phyloP scores from a whole-genome alignment of 2,113 vertebrate species.

The Caloenas nicobarica region DNA sequence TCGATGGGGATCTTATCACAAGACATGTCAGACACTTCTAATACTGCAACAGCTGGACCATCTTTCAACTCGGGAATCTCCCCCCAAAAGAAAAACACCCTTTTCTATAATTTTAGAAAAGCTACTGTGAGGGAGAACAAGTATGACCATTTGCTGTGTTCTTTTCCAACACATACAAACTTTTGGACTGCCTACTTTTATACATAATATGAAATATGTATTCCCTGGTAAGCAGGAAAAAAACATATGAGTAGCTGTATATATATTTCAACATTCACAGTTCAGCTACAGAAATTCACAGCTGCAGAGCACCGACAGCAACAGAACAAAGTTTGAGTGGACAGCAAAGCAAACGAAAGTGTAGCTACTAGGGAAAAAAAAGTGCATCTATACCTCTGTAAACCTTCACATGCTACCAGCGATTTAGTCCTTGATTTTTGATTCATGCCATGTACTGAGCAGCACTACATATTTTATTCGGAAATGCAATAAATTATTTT shows the following conservation, averaged over 20 bases:
- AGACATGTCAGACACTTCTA: neutral
- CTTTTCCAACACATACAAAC: neutral
- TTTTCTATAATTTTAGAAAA: neutral
- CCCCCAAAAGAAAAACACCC: neutral
- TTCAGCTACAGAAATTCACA: neutral
- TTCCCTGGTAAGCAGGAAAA: neutral
- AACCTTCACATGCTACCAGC: neutral
- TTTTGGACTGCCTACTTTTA: neutral
- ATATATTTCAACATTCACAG: neutral
- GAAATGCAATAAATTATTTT: neutral
- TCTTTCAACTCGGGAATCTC: neutral
- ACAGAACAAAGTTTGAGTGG: neutral
- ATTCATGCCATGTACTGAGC: neutral
- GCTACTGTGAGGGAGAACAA: neutral
- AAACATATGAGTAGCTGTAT: neutral
- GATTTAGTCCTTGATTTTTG: neutral
- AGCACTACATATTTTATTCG: neutral
- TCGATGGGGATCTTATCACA: neutral
- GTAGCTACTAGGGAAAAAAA: neutral
- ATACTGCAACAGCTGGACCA: neutral
- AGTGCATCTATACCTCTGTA: neutral
- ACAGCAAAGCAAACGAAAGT: neutral
- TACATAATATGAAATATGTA: fast-evolving
- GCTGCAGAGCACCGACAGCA: neutral
- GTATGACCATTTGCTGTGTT: neutral